A percentile compares a stretch with the other conserved stretches of the same genome.
These are phyloP conservation scores for Eupristina koningsbergeri DNA, from an alignment of 1,140 invertebrate species.

Conservation along the genomic window DNA sequence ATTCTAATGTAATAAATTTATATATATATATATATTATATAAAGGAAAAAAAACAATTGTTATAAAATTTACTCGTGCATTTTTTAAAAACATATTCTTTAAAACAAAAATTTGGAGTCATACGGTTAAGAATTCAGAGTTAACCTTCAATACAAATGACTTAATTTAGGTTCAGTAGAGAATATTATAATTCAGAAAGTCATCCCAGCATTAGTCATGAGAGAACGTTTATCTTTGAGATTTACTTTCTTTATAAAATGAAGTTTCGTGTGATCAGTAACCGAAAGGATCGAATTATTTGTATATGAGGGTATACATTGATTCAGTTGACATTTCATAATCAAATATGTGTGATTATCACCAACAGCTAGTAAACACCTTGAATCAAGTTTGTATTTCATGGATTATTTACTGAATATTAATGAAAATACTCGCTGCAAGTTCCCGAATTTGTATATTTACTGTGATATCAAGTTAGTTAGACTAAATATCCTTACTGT, in stretches of 20 bases:
- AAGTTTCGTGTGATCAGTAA: not conserved
- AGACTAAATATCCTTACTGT: too few relatives aligned
- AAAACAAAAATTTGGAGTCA: too few relatives aligned
- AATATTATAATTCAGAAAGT: not conserved
- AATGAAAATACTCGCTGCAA: too few relatives aligned
- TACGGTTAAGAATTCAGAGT: not conserved
- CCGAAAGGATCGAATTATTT: constrained; percentile 9
- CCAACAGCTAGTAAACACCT: not conserved
- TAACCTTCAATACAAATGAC: not conserved
- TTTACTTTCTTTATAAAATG: not conserved
- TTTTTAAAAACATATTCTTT: too few relatives aligned
- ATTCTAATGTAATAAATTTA: too few relatives aligned
- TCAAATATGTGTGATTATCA: not conserved
- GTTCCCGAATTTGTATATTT: too few relatives aligned
- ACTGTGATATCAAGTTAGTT: too few relatives aligned
- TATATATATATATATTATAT: too few relatives aligned
- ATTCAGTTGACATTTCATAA: constrained; percentile 10
- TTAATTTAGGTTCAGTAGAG: not conserved
- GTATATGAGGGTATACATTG: not conserved
- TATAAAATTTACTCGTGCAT: too few relatives aligned
- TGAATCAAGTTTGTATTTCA: not conserved
- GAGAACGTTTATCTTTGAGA: not conserved
- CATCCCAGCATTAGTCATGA: not conserved
- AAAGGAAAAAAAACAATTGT: too few relatives aligned
- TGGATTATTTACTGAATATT: not conserved